Percentiles rank a stretch among this genome's conserved stretches.
Conservation (phyloP, 2,113 vertebrate species). For the Pheucticus melanocephalus region DNA sequence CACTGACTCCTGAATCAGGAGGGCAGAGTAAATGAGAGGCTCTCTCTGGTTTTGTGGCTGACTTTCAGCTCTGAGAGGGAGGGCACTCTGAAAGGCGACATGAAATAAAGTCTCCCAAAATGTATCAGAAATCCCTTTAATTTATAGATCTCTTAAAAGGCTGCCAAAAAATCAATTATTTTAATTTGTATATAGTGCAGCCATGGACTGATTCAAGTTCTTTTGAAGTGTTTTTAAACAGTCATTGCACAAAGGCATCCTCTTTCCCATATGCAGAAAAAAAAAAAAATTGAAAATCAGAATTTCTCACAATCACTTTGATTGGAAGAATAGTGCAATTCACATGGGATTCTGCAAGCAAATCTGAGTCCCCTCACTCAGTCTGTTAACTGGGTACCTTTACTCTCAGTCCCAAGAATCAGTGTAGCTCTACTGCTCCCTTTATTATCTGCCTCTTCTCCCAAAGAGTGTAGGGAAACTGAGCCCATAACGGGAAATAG, state of each 20-base stretch:
- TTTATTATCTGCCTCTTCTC: neutral
- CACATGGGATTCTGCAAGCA: neutral
- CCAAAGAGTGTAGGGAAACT: neutral
- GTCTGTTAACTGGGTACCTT: neutral
- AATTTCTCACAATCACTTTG: constrained; percentile 36
- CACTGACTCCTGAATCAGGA: neutral
- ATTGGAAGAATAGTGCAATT: neutral
- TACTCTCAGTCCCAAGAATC: neutral
- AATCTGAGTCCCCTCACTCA: neutral
- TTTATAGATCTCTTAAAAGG: constrained; percentile 63
- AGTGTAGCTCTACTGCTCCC: neutral
- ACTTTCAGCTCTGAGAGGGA: constrained; percentile 31
- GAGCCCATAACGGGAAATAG: neutral
- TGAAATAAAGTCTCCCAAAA: constrained; percentile 34
- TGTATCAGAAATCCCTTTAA: constrained; percentile 63
- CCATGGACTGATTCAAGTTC: constrained; percentile 52
- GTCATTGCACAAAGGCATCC: constrained; percentile 47
- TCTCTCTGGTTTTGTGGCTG: constrained; percentile 1
- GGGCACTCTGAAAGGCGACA: constrained; percentile 7
- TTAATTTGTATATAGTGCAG: constrained; percentile 65
- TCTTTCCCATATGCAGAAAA: neutral
- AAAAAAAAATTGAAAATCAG: neutral
- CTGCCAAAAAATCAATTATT: constrained; percentile 70
- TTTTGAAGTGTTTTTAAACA: constrained; percentile 68
- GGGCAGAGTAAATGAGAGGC: neutral